Evolutionary conservation across 2,888 invertebrate species (phyloP), one percentile per base, ranked within the genome.

Genomic region (Nematopogon swammerdamellus): DNA sequence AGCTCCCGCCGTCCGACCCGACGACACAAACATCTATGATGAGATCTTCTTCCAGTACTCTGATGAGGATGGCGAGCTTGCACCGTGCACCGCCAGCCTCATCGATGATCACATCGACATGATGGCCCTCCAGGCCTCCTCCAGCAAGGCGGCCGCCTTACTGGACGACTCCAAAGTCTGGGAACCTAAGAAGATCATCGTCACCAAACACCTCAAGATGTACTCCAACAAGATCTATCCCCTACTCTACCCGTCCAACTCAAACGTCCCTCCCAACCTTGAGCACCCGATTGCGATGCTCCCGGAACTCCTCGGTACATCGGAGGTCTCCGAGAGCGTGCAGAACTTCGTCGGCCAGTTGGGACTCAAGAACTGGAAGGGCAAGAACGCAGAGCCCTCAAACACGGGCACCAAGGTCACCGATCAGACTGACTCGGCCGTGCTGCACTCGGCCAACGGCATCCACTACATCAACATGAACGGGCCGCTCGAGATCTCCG

Each of bases 11-110:
- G 68, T 76, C 2, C 58, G 79, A 53, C 64, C 75, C 2, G 65
- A 70, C 53, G 67, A 75, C 60, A 62, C 70, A 11, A 65, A 72
- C 55, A 67, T 76, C 54, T 72, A 74, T 56, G 80, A 80, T 58
- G 77, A 79, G 52, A 73, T 80, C 53, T 79, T 73, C 60, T 80
- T 82, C 56, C 81, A 83, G 61, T 84, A 82, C 55, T 82, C 83
- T 52, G 83, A 84, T 56, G 83, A 83, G 49, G 82, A 82, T 52
- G 82, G 82, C 1, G 80, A 80, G 52, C 75, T 81, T 50, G 80
- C 82, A 2, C 80, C 77, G 51, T 72, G 76, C 62, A 67, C 76
- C 52, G 72, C 67, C 55, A 72, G 65, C 51, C 59, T 76, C 46
- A 58, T 77, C 52, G 75, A 76, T 53, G 77, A 77, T 55, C 80